Evolutionary conservation across 2,888 invertebrate genomes (phyloP).

Genomic region (Holacanthella duospinosa): DNA sequence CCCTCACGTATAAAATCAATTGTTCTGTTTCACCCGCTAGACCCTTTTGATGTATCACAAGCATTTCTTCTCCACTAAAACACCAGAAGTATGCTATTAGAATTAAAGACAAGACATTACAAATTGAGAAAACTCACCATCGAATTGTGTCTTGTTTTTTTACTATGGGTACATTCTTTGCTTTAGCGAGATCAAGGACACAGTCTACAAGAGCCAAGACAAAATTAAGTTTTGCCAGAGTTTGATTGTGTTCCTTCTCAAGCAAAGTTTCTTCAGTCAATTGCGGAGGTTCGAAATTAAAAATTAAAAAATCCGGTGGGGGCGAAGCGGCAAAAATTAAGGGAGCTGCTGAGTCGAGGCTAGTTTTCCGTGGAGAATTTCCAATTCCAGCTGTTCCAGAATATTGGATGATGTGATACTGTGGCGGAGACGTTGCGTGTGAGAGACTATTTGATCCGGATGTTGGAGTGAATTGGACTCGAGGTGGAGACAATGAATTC

Average conservation of each 20-base stretch:
- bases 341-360: slow-evolving; percentile 33
- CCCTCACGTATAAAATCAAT: slow-evolving; percentile 75
- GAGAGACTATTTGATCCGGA: slow-evolving; percentile 31
- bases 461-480: slow-evolving; percentile 49
- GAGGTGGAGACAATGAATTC: slow-evolving; percentile 83
- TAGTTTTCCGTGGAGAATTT: slow-evolving; percentile 30
- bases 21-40: slow-evolving; percentile 52
- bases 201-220: slow-evolving; percentile 91
- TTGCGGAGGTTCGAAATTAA: slow-evolving; percentile 38
- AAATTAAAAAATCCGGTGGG: slow-evolving; percentile 36
- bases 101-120: background rate
- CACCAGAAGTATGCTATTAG: background rate
- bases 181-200: slow-evolving; percentile 75
- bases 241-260: slow-evolving; percentile 89
- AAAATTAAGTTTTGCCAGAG: slow-evolving; percentile 92
- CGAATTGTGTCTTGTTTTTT: slow-evolving; percentile 33
- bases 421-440: slow-evolving; percentile 35
- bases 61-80: background rate
- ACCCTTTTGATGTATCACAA: background rate
- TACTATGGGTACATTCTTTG: slow-evolving; percentile 61
- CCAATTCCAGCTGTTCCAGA: slow-evolving; percentile 12
- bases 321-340: slow-evolving; percentile 35
- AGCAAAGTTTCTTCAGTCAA: slow-evolving; percentile 39
- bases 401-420: slow-evolving; percentile 36
- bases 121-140: background rate